A percentile compares a stretch with the other conserved stretches of the same genome.
Conservation (phyloP, 2,888 invertebrate species). For the Mythimna impura region DNA sequence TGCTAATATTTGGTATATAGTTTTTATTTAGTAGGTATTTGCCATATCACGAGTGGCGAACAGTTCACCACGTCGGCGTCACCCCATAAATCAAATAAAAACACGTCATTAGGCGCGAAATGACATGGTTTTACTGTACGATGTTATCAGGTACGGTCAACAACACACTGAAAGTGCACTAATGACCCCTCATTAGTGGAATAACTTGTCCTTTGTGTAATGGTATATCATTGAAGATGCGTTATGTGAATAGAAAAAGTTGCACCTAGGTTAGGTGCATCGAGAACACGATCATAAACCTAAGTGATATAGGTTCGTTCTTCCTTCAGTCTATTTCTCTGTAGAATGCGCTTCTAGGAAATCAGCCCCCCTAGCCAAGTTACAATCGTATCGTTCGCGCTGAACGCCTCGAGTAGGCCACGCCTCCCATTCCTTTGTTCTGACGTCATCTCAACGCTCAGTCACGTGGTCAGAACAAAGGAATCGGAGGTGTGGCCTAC, state of each 20-base stretch:
- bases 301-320: neutral
- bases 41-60: neutral
- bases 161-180: constrained; percentile 28
- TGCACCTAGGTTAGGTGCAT: neutral
- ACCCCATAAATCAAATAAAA: constrained; percentile 12
- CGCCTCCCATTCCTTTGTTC: no score
- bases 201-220: constrained; percentile 26
- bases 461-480: no score
- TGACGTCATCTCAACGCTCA: no score
- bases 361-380: no score
- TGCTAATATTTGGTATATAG: no score
- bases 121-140: constrained; percentile 33
- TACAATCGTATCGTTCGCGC: no score
- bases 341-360: no score
- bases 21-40: no score
- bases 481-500: no score
- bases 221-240: constrained; percentile 16
- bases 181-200: constrained; percentile 15
- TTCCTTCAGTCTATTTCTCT: no score
- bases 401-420: no score
- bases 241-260: constrained; percentile 8
- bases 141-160: constrained; percentile 33
- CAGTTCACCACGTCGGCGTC: neutral
- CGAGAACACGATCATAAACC: neutral
- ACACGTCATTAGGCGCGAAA: constrained; percentile 17